Base-by-base conservation (phyloP, 1,140 invertebrate genomes). In the Drosophila parabipectinata region DNA sequence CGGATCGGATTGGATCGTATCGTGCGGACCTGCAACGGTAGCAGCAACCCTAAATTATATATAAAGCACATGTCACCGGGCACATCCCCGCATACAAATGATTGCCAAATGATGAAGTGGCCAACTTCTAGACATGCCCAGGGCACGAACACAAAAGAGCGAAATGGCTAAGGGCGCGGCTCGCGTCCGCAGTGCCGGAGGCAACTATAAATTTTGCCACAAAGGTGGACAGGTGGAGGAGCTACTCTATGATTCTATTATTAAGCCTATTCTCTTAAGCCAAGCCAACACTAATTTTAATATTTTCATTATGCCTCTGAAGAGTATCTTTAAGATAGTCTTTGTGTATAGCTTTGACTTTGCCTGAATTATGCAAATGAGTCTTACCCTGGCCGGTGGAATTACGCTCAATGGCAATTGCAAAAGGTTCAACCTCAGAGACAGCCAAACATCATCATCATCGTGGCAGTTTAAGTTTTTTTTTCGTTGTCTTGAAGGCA, bases 11-110 rank as follows among this genome's bases (percentile, higher is more conserved):
- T 9, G 41, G n/a, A 64, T 54, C 14, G 53, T 41, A 44, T 44
- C 15, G 34, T 60, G 21, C 57, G 69, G 72, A 85, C 64, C 64
- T 78, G 82, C 82, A 85, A 69, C 68, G 60, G 73, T 77, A 66
- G 73, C 67, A 53, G 52, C 26, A 74, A 90, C 77, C 79, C 87
- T 90, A 90, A 90, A 90, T 90, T 90, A 90, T 90, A 90, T 85
- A 90, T 90, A 87, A 90, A 90, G 87, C 87, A 90, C 88, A 90
- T 90, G 88, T 90, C 87, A 90, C 53, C 69, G 69, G 60, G 53
- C 82, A 83, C 87, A 87, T 78, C 67, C 64, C 67, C 66, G 87
- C 87, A 90, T 90, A 90, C 79, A 80, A 90, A 90, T 90, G 67
- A 73, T 55, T 44, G 52, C 37, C 58, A 72, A 59, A 47, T 72